Percentiles rank a stretch among this genome's conserved stretches.
These are phyloP conservation scores for Spheniscus humboldti DNA, from an alignment of 2,797 vertebrate genomes.

Conservation along the genomic window DNA sequence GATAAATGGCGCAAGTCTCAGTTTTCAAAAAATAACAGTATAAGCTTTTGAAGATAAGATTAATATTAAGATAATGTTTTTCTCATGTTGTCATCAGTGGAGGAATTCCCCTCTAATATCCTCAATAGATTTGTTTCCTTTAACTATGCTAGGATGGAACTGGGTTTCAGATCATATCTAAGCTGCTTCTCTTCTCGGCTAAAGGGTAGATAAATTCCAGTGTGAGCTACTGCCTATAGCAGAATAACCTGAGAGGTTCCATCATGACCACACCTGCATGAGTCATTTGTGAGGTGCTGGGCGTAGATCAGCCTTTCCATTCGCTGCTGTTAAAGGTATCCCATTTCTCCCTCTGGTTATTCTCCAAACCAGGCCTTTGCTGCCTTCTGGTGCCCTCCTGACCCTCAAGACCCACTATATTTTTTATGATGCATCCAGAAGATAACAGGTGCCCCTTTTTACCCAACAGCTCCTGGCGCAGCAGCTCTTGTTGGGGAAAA, in stretches of 20 bases:
- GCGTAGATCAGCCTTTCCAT: neutral
- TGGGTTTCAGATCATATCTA: slow-evolving; percentile 17
- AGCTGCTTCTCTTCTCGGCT: neutral
- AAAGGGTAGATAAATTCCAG: neutral
- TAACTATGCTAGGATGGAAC: neutral
- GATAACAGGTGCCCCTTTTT: neutral
- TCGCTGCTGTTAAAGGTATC: neutral
- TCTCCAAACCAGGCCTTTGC: neutral
- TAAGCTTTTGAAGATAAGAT: slow-evolving; percentile 42
- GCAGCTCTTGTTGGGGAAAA: neutral
- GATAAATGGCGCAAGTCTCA: neutral
- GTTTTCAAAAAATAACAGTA: slow-evolving; percentile 38
- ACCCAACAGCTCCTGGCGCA: neutral
- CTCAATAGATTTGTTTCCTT: slow-evolving; percentile 32
- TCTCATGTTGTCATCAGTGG: slow-evolving; percentile 59
- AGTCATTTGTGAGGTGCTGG: neutral
- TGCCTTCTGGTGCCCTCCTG: neutral
- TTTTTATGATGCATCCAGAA: neutral
- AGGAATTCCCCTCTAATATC: slow-evolving; percentile 58
- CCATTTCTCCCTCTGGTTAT: neutral
- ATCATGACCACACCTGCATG: neutral
- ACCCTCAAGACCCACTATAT: neutral
- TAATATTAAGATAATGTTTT: slow-evolving; percentile 49
- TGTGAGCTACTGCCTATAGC: neutral
- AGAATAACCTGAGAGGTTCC: neutral